phyloP scores from a whole-genome alignment of 2,113 vertebrate species.

The Macroglossus sobrinus region DNA sequence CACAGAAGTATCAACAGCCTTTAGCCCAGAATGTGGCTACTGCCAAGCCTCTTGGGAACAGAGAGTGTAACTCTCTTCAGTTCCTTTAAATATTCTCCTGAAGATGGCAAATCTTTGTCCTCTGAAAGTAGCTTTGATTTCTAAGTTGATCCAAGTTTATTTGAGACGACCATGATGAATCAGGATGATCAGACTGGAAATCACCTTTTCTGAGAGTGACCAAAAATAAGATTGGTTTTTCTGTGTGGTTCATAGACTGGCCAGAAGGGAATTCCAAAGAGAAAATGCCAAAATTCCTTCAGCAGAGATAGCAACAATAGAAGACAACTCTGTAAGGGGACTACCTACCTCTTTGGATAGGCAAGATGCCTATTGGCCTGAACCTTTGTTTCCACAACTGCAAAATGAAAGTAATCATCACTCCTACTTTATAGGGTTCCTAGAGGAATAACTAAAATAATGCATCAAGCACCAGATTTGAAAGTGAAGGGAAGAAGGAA shows the following conservation, averaged over 20 bases:
- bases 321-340: background rate
- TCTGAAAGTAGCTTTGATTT: background rate
- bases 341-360: background rate
- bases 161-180: background rate
- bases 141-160: background rate
- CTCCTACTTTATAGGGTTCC: background rate
- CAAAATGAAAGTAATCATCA: background rate
- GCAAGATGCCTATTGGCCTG: background rate
- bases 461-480: background rate
- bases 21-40: background rate
- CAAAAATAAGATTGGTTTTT: constrained; percentile 17
- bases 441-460: background rate
- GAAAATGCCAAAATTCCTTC: background rate
- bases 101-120: background rate
- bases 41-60: background rate
- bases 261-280: background rate
- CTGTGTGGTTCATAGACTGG: background rate
- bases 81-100: background rate
- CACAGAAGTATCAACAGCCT: background rate
- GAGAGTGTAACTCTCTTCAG: background rate
- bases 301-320: background rate
- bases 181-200: background rate
- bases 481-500: background rate
- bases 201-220: background rate
- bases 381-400: background rate